Evolutionary conservation across 1,140 invertebrate species (phyloP), one percentile per base, ranked within the genome.

Genomic region (Lepidurus apus): DNA sequence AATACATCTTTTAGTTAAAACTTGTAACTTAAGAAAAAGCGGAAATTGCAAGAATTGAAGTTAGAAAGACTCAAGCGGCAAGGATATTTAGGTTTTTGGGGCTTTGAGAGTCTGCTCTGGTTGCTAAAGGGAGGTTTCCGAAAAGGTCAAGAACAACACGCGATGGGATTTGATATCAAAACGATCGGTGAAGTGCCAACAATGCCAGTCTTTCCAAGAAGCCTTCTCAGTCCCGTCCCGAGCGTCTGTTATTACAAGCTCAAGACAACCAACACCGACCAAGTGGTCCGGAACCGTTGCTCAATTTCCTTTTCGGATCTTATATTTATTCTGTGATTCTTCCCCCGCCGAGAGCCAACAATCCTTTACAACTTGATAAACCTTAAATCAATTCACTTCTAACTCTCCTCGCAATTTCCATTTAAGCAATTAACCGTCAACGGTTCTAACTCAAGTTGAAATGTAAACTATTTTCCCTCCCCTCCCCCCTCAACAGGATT

Each of bases 91-190:
- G n/a, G 53, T 9, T n/a, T 65, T 11, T 3, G 21, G 10, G 17
- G 21, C 17, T 11, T 21, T 65, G 17, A 1, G 53, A n/a, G 17
- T 65, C 53, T 65, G 17, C 53, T 65, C 53, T 21, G 21, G 13
- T 65, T 65, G 53, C 53, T 65, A 17, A 65, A 65, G 45, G 45
- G 53, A 65, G 8, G 53, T 21, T 13, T 65, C 53, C 0, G 21
- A 21, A 21, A 65, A 65, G 53, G 53, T 65, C 53, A 65, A 65
- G 53, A 65, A 65, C n/a, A 65, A 65, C 53, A 65, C 53, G 21
- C 53, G 53, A 21, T 65, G 21, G 53, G 53, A 65, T 65, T 65
- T 65, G n/a, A 65, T 65, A 65, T 65, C 53, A 65, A 65, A 65
- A 21, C 53, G 13, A n/a, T 65, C 21, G 17, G 53, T 17, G 53